phyloP scores from a whole-genome alignment of 2,797 vertebrate genomes.

The Knipowitschia caucasica region DNA sequence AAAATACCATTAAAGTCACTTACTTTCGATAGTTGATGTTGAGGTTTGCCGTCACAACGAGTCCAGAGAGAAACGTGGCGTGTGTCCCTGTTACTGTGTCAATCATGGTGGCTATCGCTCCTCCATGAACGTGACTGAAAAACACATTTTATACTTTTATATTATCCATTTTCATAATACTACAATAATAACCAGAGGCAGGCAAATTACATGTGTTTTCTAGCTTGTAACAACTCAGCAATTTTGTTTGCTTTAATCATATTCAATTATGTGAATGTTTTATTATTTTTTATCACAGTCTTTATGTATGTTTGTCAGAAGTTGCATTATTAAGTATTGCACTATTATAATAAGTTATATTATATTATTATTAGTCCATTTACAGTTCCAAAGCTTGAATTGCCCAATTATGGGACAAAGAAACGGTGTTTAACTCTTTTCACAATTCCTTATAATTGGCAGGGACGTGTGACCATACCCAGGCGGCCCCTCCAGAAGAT shows the following conservation, averaged over 20 bases:
- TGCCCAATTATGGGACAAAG: background rate
- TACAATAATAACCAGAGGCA: background rate
- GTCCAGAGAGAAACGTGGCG: conserved; percentile 51
- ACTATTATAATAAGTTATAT: no score
- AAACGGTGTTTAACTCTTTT: no score
- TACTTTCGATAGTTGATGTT: conserved; percentile 81
- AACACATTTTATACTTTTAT: conserved; percentile 6
- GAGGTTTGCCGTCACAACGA: conserved; percentile 80
- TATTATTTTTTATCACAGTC: no score
- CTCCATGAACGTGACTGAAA: conserved; percentile 80
- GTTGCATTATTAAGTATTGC: no score
- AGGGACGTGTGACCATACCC: conserved; percentile 71
- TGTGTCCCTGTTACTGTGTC: conserved; percentile 70
- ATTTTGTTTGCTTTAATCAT: no score
- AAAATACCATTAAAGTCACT: background rate
- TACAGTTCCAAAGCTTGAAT: background rate
- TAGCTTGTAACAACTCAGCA: no score
- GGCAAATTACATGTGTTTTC: background rate
- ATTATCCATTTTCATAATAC: background rate
- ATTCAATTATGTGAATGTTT: no score
- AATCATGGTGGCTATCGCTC: conserved; percentile 81
- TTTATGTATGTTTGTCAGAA: no score
- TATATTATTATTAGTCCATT: no score
- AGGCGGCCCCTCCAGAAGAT: conserved; percentile 77
- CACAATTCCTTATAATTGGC: background rate